Evolutionary conservation across 2,113 vertebrate species (phyloP).

Genomic region (Smithornis capensis): DNA sequence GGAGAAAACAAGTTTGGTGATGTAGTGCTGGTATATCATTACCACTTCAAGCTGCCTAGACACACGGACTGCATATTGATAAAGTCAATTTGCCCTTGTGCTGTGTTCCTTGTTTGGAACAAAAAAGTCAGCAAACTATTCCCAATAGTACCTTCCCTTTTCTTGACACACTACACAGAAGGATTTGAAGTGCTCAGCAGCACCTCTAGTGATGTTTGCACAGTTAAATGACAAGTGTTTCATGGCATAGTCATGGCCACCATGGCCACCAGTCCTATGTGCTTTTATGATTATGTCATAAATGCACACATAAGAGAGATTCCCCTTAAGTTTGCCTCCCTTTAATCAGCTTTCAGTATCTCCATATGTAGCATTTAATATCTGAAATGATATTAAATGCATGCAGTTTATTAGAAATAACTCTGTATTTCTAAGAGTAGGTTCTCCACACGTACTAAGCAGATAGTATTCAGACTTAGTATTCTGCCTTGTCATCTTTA

Average conservation of each 20-base stretch:
- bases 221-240: not conserved
- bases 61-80: not conserved
- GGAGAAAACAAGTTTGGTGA: not conserved
- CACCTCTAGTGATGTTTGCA: not conserved
- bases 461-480: not conserved
- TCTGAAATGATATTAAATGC: not conserved
- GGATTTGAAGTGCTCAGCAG: not conserved
- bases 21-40: not conserved
- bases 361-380: not conserved
- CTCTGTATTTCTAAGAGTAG: not conserved
- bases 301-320: not conserved
- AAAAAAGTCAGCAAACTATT: not conserved
- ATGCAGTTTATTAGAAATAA: not conserved
- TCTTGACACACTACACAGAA: not conserved
- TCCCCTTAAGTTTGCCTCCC: not conserved
- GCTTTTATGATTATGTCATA: not conserved
- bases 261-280: too few relatives aligned
- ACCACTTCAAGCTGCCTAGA: not conserved
- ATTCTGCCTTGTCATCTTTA: not conserved
- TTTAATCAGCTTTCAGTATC: not conserved
- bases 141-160: not conserved
- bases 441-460: not conserved
- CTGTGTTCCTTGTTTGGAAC: not conserved
- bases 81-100: not conserved
- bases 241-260: rapidly evolving